Evolutionary conservation across 2,113 vertebrate species (phyloP).

Genomic region (Cynopterus brachyotis): DNA sequence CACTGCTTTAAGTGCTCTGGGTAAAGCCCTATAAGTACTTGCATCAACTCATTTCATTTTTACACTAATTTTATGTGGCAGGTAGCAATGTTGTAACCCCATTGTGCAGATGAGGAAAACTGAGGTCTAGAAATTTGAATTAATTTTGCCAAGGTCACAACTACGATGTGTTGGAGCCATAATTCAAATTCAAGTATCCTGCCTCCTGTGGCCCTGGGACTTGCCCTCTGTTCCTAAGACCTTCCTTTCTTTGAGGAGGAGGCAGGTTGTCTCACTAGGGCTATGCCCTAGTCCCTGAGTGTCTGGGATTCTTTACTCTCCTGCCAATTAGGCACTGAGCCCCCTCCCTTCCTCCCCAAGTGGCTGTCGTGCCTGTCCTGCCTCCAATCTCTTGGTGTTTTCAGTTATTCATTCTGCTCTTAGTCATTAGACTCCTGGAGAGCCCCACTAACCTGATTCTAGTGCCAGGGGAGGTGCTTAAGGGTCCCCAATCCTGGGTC

Average conservation of each 20-base stretch:
- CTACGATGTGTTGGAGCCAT: neutral
- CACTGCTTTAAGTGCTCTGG: neutral
- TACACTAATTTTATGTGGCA: neutral
- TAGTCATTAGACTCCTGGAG: neutral
- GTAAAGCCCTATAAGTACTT: neutral
- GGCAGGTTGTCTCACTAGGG: neutral
- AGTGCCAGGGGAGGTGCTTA: neutral
- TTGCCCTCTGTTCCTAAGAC: neutral
- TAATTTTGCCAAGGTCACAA: neutral
- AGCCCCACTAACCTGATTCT: neutral
- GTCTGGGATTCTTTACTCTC: neutral
- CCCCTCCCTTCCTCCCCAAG: neutral
- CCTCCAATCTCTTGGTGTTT: neutral
- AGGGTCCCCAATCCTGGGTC: neutral
- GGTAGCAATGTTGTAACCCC: neutral
- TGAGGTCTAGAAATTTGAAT: neutral
- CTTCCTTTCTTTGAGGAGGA: neutral
- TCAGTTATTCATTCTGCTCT: neutral
- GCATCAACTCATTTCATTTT: neutral
- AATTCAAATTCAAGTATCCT: neutral
- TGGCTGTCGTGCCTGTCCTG: neutral
- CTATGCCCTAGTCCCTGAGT: neutral
- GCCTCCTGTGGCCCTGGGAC: neutral
- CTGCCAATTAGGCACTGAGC: neutral
- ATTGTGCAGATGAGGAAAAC: slow-evolving; percentile 1